Conservation (phyloP, 2,888 invertebrate species). For the Rhabditoides inermis region DNA sequence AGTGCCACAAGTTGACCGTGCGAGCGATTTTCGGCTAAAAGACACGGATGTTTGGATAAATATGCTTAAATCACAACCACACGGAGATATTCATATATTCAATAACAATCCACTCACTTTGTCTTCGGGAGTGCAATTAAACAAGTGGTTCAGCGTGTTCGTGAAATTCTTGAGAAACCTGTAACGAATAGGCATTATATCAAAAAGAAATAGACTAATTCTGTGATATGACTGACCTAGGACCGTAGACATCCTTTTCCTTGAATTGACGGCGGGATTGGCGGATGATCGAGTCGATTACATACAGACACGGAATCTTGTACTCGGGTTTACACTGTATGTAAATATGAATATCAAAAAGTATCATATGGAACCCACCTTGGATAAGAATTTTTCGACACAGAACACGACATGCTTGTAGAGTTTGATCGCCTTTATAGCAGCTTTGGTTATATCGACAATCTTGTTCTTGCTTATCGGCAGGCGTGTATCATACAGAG, state of each 20-base stretch:
- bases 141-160: slow-evolving; percentile 81
- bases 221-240: too few species aligned
- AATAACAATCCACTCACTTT: slow-evolving; percentile 62
- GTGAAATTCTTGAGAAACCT: slow-evolving; percentile 92
- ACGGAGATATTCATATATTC: not conserved
- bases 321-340: slow-evolving; percentile 91
- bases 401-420: slow-evolving; percentile 99
- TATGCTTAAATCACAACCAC: slow-evolving; percentile 1
- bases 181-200: too few species aligned
- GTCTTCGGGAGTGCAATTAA: slow-evolving; percentile 92
- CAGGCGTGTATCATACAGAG: slow-evolving; percentile 89
- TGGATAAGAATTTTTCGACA: slow-evolving; percentile 96
- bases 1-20: slow-evolving; percentile 96
- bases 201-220: too few species aligned
- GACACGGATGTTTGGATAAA: too few species aligned
- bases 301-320: slow-evolving; percentile 95
- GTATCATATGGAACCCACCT: too few species aligned
- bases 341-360: slow-evolving; percentile 1
- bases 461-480: slow-evolving; percentile 98
- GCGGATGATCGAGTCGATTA: slow-evolving; percentile 94
- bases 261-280: slow-evolving; percentile 96
- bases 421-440: slow-evolving; percentile 95
- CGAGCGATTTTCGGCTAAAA: slow-evolving; percentile 85
- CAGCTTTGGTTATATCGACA: slow-evolving; percentile 90
- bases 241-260: too few species aligned